Base-by-base conservation (phyloP, 1,140 invertebrate genomes). In the Thaumetopoea pityocampa region DNA sequence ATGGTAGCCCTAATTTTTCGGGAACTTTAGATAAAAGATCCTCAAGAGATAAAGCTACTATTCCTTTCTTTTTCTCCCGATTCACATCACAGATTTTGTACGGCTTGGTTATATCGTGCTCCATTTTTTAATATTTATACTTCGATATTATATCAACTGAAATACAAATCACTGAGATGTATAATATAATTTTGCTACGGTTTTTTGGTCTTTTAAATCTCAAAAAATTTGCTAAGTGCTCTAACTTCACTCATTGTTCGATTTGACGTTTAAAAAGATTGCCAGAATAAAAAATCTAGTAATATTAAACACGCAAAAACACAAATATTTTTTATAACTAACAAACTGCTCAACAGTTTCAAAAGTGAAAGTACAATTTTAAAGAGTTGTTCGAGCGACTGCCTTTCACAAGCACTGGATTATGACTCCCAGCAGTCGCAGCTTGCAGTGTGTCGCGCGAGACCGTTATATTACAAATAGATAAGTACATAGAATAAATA, bases 11-110 rank as follows among this genome's bases (percentile, higher is more conserved):
- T 74, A 92, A 86, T 72, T 92, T 92, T 52, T 90, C 88, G n/a
- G 86, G 85, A 19, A 90, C 88, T 87, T 91, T 91, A 32, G 85
- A 83, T 23, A 91, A 89, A 56, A 94, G 86, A 60, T 94, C 92
- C 71, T 92, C 89, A 4, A 95, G 78, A 10, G 92, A 92, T 5
- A 87, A 85, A 18, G 93, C 93, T 32, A 93, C 92, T 42, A 94
- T 88, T 48, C 93, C 93, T 85, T 94, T 94, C 64, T 91, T 89
- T 69, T 90, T 90, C 66, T 94, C 92, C 51, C 93, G 88, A 28
- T 88, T 89, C 40, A 90, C 85, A 81, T 94, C 92, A 66, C 83
- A 86, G 47, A 86, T 83, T 69, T 86, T 85, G 43, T 86, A 86
- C 15, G 83, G 83, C 51, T 85, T 85, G 56, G 62, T 83, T 46